phyloP scores from a whole-genome alignment of 1,140 invertebrate species.

The Formica exsecta region DNA sequence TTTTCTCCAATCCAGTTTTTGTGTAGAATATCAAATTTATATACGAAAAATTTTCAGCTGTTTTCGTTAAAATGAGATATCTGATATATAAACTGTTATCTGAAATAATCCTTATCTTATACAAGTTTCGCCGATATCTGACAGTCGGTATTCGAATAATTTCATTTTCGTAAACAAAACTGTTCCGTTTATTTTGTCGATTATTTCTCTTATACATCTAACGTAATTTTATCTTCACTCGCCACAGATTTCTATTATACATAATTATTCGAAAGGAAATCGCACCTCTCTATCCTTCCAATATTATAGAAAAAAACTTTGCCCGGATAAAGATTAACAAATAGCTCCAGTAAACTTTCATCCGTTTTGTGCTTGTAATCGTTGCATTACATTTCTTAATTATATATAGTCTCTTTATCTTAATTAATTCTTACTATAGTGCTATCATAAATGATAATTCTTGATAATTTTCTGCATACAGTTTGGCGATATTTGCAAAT shows the following conservation, averaged over 20 bases:
- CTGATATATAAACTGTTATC: not conserved
- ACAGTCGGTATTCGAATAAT: not conserved
- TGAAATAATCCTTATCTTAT: not conserved
- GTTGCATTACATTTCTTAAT: constrained; percentile 58
- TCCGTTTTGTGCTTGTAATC: constrained; percentile 57
- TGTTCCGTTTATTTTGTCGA: constrained; percentile 52
- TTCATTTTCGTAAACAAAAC: constrained; percentile 54
- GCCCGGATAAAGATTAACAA: constrained; percentile 25
- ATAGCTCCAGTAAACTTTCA: constrained; percentile 55
- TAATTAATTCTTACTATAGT: constrained; percentile 40
- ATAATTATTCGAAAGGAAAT: constrained; percentile 27
- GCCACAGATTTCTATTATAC: constrained; percentile 20
- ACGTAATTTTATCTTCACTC: constrained; percentile 30
- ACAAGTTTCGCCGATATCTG: not conserved
- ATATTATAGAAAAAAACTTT: constrained; percentile 25
- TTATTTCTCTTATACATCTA: constrained; percentile 52
- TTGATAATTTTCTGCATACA: constrained; percentile 16
- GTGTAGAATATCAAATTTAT: too few relatives aligned
- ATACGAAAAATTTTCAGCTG: too few relatives aligned
- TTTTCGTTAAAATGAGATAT: too few relatives aligned
- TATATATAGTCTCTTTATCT: constrained; percentile 31
- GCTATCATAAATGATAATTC: constrained; percentile 19
- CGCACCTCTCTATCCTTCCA: not conserved
- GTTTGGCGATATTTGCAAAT: constrained; percentile 9
- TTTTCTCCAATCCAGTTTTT: too few relatives aligned